Conservation (phyloP, 2,888 invertebrate genomes). For the Galerucella calmariensis region DNA sequence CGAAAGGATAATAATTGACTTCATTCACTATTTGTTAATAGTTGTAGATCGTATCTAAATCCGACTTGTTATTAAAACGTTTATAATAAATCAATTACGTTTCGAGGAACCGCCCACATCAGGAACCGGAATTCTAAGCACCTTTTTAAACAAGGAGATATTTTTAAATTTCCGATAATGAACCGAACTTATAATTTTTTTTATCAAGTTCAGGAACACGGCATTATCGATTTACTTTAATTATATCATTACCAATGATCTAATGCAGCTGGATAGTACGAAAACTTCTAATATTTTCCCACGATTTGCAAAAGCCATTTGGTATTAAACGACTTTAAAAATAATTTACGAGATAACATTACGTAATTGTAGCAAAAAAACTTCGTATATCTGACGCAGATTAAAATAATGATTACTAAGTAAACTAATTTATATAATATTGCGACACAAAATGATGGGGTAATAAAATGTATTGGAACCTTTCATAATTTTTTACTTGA, state of each 20-base stretch:
- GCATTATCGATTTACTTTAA: background rate
- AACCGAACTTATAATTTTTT: background rate
- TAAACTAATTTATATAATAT: no score
- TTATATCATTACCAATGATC: background rate
- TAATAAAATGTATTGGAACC: no score
- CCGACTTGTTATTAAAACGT: background rate
- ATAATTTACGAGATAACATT: no score
- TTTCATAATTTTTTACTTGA: no score
- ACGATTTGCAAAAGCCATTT: background rate
- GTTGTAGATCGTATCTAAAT: background rate
- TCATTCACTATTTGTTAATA: background rate
- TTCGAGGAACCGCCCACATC: background rate
- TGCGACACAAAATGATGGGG: no score
- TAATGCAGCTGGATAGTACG: background rate
- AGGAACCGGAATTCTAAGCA: background rate
- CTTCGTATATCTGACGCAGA: no score
- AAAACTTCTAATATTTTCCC: background rate
- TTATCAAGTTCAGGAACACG: background rate
- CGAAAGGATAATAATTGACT: background rate
- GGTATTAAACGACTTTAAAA: no score
- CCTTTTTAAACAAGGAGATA: background rate
- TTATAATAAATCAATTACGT: background rate
- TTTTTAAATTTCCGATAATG: background rate
- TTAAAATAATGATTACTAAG: no score
- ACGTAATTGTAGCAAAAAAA: no score